These are phyloP conservation scores for Crypturellus undulatus DNA, from an alignment of 2,113 vertebrate species.

Conservation along the genomic window DNA sequence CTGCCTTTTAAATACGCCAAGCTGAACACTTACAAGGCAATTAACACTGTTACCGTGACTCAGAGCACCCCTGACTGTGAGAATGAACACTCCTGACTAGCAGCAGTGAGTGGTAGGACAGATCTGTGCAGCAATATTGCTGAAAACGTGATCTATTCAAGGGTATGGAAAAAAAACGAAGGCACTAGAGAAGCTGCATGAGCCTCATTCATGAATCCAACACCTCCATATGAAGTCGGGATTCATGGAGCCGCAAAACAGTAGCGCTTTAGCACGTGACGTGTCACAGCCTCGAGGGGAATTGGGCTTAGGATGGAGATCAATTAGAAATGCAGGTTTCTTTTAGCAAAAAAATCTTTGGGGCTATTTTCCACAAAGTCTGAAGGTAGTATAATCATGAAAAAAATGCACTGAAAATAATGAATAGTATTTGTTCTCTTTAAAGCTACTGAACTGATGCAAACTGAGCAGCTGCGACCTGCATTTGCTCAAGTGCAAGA, in stretches of 20 bases:
- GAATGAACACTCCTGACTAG: background rate
- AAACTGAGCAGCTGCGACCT: background rate
- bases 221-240: background rate
- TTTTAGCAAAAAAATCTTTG: background rate
- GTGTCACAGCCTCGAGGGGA: background rate
- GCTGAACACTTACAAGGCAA: background rate
- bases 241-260: background rate
- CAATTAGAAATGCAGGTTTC: background rate
- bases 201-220: background rate
- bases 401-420: background rate
- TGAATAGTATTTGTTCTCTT: background rate
- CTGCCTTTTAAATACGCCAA: fast-evolving
- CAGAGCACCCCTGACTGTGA: background rate
- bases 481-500: background rate
- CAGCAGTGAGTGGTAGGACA: background rate
- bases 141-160: background rate
- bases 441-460: background rate
- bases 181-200: background rate
- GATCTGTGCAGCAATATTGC: background rate
- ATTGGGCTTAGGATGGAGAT: background rate
- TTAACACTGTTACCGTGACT: background rate
- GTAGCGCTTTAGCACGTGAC: background rate
- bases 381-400: background rate
- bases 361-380: background rate
- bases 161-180: background rate